Base-by-base conservation (phyloP, 2,797 vertebrate genomes). In the Myotis pilosus region DNA sequence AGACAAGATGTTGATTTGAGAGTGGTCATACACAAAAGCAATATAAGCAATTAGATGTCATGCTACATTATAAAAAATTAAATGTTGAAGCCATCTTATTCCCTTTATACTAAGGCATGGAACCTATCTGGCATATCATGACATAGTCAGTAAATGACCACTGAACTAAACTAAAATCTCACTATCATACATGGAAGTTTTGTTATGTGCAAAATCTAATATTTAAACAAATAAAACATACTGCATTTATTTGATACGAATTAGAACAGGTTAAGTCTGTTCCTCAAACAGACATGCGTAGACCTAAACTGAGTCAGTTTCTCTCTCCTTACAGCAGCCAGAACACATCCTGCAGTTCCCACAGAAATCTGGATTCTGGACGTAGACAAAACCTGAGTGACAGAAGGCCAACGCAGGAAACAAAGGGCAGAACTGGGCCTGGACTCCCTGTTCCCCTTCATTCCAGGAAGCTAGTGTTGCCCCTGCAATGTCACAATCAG, bases 391-490 rank as follows among this genome's bases (percentile, higher is more conserved):
- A 68, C 9, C 12, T 89, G 36, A 74, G 41, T 2, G 20, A 8
- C 5, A n/a, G n/a, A n/a, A n/a, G n/a, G 3, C 9, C 3, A 0
- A 6, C 17, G 9, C 25, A 3, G 9, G 6, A 44, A 57, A 6
- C 4, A 11, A 17, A 51, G 6, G 28, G 33, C 3, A 20, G 25
- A 28, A 11, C 1, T 8, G 41, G 5, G 36, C 9, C 28, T 11
- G 4, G 25, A 16, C 1, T 9, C 5, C 33, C 66, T 76, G 28
- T 9, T 44, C 25, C 3, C 22, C 8, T 69, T 36, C 28, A 3
- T 0, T 16, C 5, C 2, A 3, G 0, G 1, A n/a, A 0, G 6
- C 15, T 25, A 11, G 1, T 3, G 8, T 44, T 36, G 36, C 30
- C 23, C 38, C 5, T 83, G 36, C 8, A 30, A 8, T 44, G 30